These are phyloP conservation scores for Diplazon laetatorius DNA, from an alignment of 2,888 invertebrate species.

Conservation along the genomic window DNA sequence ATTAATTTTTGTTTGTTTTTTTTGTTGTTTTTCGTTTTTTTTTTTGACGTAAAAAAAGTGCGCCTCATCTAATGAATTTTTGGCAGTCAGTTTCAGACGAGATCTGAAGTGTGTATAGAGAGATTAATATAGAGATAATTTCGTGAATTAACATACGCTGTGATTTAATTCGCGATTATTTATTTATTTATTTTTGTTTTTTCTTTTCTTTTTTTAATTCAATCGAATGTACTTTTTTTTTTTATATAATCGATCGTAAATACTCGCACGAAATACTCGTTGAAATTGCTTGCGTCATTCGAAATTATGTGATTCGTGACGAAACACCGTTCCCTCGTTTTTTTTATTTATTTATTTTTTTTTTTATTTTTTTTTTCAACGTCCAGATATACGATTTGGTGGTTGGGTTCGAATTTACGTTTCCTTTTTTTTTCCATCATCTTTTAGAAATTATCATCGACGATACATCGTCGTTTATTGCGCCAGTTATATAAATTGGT, in stretches of 20 bases:
- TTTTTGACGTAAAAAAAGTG: constrained; percentile 65
- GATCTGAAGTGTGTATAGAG: constrained; percentile 65
- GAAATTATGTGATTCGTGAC: constrained; percentile 32
- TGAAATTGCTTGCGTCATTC: constrained; percentile 41
- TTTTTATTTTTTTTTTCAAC: constrained; percentile 6
- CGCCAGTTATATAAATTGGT: constrained; percentile 61
- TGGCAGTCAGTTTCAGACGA: constrained; percentile 72
- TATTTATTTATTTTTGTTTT: constrained; percentile 24
- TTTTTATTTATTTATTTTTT: constrained; percentile 26
- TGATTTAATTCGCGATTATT: constrained; percentile 40
- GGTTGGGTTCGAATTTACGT: background rate
- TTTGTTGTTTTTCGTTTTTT: no score
- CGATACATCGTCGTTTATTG: constrained; percentile 31
- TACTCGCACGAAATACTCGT: constrained; percentile 25
- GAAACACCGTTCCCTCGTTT: constrained; percentile 27
- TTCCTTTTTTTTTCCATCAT: constrained; percentile 7
- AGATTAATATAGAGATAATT: constrained; percentile 38
- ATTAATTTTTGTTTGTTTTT: no score
- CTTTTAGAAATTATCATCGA: constrained; percentile 22
- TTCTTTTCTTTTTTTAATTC: constrained; percentile 29
- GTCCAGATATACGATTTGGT: constrained; percentile 15
- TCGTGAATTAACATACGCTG: constrained; percentile 44
- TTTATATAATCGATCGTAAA: background rate
- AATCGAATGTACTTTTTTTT: no score
- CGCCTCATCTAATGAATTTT: constrained; percentile 69